Percentiles rank a stretch among this genome's conserved stretches.
phyloP scores from a whole-genome alignment of 2,113 vertebrate species.

The Synchiropus splendidus region DNA sequence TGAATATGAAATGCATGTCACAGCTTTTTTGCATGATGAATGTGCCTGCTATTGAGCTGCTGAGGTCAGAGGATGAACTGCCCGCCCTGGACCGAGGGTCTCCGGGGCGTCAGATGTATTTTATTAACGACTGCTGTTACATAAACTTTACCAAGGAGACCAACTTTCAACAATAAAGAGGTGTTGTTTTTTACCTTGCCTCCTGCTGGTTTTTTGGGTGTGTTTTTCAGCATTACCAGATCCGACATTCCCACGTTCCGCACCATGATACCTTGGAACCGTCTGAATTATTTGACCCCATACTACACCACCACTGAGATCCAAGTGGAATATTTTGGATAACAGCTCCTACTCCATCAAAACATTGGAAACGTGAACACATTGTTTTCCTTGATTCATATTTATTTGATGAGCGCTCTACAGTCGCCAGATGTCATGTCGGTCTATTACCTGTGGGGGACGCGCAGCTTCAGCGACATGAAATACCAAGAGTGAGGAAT shows the following conservation, averaged over 20 bases:
- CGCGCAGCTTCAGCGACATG: too few relatives aligned
- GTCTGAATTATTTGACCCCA: neutral
- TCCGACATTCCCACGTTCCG: neutral
- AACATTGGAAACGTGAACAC: too few relatives aligned
- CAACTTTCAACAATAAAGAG: constrained; percentile 58
- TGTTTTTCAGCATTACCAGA: too few relatives aligned
- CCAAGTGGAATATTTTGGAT: too few relatives aligned
- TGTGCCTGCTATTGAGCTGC: constrained; percentile 59
- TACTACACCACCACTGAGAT: neutral
- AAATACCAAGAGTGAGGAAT: too few relatives aligned
- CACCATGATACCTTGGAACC: neutral
- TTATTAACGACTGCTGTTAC: constrained; percentile 66
- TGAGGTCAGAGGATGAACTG: constrained; percentile 4
- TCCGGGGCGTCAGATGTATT: constrained; percentile 60
- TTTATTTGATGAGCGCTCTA: too few relatives aligned
- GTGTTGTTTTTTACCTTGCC: constrained; percentile 60
- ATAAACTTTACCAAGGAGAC: constrained; percentile 48
- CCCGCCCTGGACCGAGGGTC: constrained; percentile 18
- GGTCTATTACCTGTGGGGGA: too few relatives aligned
- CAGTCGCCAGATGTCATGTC: too few relatives aligned
- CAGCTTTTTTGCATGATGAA: constrained; percentile 70
- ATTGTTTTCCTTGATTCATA: too few relatives aligned
- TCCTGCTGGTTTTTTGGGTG: constrained; percentile 22
- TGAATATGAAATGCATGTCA: constrained; percentile 64
- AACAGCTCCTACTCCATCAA: too few relatives aligned